Conservation (phyloP, 2,113 vertebrate species). For the Forbesichthys agassizii region DNA sequence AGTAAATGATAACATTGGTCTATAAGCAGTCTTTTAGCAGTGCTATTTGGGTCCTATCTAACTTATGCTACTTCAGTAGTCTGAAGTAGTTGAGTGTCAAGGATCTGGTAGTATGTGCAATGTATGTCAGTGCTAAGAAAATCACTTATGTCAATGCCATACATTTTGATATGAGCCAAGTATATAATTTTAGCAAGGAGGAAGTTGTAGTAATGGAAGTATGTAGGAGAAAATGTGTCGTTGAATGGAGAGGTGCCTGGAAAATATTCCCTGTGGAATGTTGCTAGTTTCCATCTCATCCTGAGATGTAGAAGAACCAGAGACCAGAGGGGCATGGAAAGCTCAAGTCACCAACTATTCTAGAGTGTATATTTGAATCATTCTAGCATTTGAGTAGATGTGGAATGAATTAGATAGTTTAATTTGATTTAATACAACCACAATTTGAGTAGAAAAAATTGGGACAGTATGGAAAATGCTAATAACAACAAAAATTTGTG, state of each 20-base stretch:
- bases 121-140: not conserved
- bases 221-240: slow-evolving; percentile 21
- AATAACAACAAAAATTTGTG: too few relatives aligned
- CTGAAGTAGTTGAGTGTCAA: not conserved
- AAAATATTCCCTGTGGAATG: slow-evolving; percentile 16
- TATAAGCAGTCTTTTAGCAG: not conserved
- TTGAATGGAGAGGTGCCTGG: slow-evolving; percentile 24
- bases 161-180: not conserved
- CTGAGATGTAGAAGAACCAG: slow-evolving; percentile 7
- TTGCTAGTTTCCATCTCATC: slow-evolving; percentile 24
- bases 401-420: too few relatives aligned
- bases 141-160: not conserved
- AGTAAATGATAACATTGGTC: not conserved
- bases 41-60: not conserved
- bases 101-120: too few relatives aligned
- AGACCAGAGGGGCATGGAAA: not conserved
- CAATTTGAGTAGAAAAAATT: too few relatives aligned
- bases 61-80: not conserved
- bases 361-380: too few relatives aligned
- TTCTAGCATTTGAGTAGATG: too few relatives aligned
- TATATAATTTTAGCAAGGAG: slow-evolving; percentile 32
- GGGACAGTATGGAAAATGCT: too few relatives aligned
- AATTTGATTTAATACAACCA: too few relatives aligned
- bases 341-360: not conserved
- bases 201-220: slow-evolving; percentile 39